These are phyloP conservation scores for Nasonia longicornis DNA, from an alignment of 1,140 invertebrate species.

Conservation along the genomic window DNA sequence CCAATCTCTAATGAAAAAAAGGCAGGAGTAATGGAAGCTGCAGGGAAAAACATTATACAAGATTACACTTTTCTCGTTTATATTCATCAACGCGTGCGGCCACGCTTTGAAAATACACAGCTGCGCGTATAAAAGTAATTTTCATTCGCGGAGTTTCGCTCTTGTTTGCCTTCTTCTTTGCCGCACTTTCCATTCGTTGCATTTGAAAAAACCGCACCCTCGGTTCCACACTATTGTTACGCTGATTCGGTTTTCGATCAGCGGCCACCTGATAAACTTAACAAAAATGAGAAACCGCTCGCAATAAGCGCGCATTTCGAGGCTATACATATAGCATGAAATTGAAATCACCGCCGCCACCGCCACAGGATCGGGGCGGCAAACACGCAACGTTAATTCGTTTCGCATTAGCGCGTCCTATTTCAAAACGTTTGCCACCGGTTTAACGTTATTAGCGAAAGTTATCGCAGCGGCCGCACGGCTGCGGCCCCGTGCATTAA, in stretches of 20 bases:
- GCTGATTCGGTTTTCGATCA: not conserved
- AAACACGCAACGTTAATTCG: conserved; percentile 22
- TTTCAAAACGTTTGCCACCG: conserved; percentile 5
- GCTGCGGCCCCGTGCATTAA: not conserved
- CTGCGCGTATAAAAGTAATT: not conserved
- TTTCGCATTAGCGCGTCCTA: conserved; percentile 30
- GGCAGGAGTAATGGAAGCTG: not conserved
- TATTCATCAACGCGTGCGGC: not conserved
- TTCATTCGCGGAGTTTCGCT: not conserved
- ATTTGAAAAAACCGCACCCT: too few relatives aligned
- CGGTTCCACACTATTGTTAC: too few relatives aligned
- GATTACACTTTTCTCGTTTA: conserved; percentile 12
- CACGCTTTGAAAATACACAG: not conserved
- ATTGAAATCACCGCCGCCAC: not conserved
- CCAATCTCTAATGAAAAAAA: conserved; percentile 45
- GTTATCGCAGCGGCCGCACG: not conserved
- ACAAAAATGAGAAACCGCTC: conserved; percentile 23
- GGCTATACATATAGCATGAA: not conserved
- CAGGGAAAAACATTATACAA: not conserved
- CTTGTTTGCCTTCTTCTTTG: not conserved
- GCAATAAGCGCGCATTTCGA: not conserved
- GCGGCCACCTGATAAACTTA: not conserved
- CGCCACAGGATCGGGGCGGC: not conserved
- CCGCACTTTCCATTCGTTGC: too few relatives aligned
- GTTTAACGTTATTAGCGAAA: conserved; percentile 19